Percentiles rank a stretch among this genome's conserved stretches.
phyloP scores from a whole-genome alignment of 2,797 vertebrate genomes.

The Balearica regulorum region DNA sequence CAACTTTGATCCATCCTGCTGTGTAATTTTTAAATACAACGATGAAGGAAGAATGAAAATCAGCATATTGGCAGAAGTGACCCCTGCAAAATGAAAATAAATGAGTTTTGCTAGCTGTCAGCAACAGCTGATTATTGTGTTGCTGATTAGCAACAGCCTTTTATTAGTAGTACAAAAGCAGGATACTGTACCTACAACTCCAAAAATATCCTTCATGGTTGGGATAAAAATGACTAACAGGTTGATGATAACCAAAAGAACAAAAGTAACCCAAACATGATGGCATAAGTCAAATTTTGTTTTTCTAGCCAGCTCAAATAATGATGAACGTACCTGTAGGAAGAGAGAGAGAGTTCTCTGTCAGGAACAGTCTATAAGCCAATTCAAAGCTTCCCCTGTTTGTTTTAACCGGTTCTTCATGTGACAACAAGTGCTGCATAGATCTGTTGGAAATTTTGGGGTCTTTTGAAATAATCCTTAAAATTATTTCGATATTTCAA shows the following conservation, averaged over 20 bases:
- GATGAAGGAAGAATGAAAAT: constrained; percentile 83
- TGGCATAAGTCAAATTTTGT: constrained; percentile 74
- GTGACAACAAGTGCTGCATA: not conserved
- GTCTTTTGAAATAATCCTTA: not conserved
- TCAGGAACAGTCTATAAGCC: not conserved
- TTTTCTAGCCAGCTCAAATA: constrained; percentile 78
- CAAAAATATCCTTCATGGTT: constrained; percentile 81
- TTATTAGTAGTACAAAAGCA: not conserved
- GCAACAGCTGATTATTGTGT: not conserved
- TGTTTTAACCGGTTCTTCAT: not conserved
- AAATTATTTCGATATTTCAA: not conserved
- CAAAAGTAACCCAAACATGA: constrained; percentile 69
- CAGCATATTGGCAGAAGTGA: constrained; percentile 82
- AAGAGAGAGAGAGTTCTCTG: not conserved
- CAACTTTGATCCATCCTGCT: constrained; percentile 70
- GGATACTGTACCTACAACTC: constrained; percentile 76
- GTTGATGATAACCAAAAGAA: constrained; percentile 75
- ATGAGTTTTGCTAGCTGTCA: not conserved
- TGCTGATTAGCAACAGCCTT: not conserved
- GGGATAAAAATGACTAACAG: constrained; percentile 80
- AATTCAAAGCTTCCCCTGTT: not conserved
- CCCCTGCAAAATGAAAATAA: constrained; percentile 70
- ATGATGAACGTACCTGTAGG: constrained; percentile 77
- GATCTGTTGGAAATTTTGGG: not conserved
- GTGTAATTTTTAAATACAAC: constrained; percentile 79